A percentile compares a stretch with the other conserved stretches of the same genome.
These are phyloP conservation scores for Pipistrellus pygmaeus DNA, from an alignment of 2,797 vertebrate genomes.

Conservation along the genomic window DNA sequence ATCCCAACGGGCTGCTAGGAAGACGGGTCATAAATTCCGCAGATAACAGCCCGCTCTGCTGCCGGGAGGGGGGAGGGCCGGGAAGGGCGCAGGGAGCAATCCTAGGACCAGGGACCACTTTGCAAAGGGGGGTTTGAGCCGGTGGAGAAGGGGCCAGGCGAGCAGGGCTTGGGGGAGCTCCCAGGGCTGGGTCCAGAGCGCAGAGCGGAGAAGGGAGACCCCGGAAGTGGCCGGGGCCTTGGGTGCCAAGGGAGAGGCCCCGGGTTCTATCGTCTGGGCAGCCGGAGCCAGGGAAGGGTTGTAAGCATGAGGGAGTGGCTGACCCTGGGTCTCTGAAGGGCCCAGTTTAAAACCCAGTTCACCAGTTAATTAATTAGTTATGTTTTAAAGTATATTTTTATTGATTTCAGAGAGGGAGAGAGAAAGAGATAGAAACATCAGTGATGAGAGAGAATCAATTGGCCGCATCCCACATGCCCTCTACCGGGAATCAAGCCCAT, in stretches of 20 bases:
- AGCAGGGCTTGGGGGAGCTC: background rate
- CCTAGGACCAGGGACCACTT: background rate
- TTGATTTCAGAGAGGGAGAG: too few species aligned
- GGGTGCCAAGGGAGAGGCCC: background rate
- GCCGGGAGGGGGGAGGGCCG: background rate
- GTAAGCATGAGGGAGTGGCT: background rate
- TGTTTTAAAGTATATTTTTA: too few species aligned
- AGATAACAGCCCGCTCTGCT: background rate
- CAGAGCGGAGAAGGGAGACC: background rate
- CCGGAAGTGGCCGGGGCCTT: background rate
- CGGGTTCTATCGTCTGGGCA: background rate
- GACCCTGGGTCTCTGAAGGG: background rate
- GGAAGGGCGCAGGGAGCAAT: background rate
- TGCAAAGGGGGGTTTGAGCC: background rate
- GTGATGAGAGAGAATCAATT: too few species aligned
- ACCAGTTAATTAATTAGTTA: background rate
- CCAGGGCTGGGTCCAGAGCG: background rate
- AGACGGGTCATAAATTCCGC: constrained; percentile 20
- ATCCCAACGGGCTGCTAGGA: background rate
- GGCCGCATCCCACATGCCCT: too few species aligned
- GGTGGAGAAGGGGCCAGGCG: background rate
- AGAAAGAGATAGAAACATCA: too few species aligned
- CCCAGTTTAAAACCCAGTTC: constrained; percentile 1
- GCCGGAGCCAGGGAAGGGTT: background rate
- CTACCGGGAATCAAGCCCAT: too few species aligned